Evolutionary conservation across 2,113 vertebrate species (phyloP).

Genomic region (Dryoscopus gambensis): DNA sequence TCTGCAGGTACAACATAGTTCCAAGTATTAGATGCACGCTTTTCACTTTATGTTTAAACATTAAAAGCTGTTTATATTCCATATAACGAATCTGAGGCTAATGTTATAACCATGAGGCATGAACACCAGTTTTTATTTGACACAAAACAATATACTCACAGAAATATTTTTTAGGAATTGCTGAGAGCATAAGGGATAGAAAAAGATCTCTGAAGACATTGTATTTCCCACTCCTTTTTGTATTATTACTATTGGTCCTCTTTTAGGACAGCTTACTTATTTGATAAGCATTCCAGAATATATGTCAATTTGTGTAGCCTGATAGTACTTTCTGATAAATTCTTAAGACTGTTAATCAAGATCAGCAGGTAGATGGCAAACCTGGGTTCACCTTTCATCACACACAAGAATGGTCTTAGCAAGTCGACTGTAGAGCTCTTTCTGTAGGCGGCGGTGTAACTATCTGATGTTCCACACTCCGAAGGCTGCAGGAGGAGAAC

Average conservation of each 20-base stretch:
- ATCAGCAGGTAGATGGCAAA: not conserved
- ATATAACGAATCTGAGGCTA: not conserved
- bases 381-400: not conserved
- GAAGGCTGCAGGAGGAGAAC: accelerated
- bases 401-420: accelerated
- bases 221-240: not conserved
- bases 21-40: not conserved
- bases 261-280: not conserved
- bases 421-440: not conserved
- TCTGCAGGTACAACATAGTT: not conserved
- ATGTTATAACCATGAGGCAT: not conserved
- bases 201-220: not conserved
- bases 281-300: not conserved
- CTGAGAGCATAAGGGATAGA: not conserved
- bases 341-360: not conserved
- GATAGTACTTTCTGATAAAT: not conserved
- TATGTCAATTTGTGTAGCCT: not conserved
- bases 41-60: not conserved
- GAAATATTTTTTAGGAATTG: not conserved
- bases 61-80: not conserved
- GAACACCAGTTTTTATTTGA: not conserved
- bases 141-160: not conserved
- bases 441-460: accelerated
- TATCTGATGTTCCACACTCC: accelerated
- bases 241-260: not conserved